Conservation (phyloP, 2,113 vertebrate species). For the Hippocampus zosterae region DNA sequence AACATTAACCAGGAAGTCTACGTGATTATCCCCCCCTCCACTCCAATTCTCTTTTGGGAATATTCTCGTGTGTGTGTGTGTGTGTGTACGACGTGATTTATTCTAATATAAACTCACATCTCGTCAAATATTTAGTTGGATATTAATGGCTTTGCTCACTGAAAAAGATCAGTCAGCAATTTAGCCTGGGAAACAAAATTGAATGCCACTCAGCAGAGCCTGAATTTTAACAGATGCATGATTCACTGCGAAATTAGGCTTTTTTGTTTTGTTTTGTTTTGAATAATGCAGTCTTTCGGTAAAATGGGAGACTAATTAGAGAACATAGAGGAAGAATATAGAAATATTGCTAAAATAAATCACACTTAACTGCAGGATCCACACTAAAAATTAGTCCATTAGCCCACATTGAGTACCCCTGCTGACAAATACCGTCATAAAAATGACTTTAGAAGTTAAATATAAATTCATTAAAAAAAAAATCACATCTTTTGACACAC, state of each 20-base stretch:
- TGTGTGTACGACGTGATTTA: slow-evolving; percentile 59
- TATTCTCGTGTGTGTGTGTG: slow-evolving; percentile 14
- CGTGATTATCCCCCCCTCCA: slow-evolving; percentile 54
- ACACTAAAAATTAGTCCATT: background rate
- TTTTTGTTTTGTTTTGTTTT: background rate
- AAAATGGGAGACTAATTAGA: background rate
- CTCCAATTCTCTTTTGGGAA: slow-evolving; percentile 62
- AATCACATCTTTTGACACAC: background rate
- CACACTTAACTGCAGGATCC: background rate
- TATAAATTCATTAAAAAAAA: background rate
- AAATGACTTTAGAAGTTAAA: background rate
- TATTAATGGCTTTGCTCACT: slow-evolving; percentile 55
- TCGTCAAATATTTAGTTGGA: slow-evolving; percentile 63
- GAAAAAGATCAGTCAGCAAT: slow-evolving; percentile 20
- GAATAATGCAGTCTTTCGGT: background rate
- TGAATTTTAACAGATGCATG: background rate
- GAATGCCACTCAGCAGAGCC: background rate
- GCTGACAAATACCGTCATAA: background rate
- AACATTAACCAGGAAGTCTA: slow-evolving; percentile 74
- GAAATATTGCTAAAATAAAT: background rate
- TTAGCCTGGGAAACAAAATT: slow-evolving; percentile 29
- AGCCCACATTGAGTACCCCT: background rate
- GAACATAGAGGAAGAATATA: background rate
- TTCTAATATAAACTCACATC: slow-evolving; percentile 54
- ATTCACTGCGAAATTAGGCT: background rate